Evolutionary conservation across 2,888 invertebrate genomes (phyloP).

Genomic region (Nematopogon swammerdamellus): DNA sequence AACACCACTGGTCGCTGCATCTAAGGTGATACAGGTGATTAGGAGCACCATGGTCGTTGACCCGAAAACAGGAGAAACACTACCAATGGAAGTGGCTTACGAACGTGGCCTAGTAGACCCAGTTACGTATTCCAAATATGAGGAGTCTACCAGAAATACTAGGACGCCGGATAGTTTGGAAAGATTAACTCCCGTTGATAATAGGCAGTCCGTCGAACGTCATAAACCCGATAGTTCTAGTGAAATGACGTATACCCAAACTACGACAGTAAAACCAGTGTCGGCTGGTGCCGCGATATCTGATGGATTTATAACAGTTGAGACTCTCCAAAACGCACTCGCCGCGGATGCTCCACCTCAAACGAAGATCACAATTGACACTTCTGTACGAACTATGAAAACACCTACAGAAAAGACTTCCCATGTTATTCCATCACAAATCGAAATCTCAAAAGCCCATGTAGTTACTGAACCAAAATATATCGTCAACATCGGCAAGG

Average conservation of each 20-base stretch:
- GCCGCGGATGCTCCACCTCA: constrained; percentile 30
- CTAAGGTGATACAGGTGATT: constrained; percentile 65
- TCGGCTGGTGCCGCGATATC: constrained; percentile 59
- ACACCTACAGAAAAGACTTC: not conserved
- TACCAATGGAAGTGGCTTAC: constrained; percentile 79
- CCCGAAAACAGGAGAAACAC: constrained; percentile 75
- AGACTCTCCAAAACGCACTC: constrained; percentile 45
- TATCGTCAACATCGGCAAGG: constrained; percentile 60
- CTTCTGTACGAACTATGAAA: constrained; percentile 16
- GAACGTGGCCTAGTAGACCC: constrained; percentile 69
- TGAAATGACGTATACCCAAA: constrained; percentile 21
- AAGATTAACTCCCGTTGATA: constrained; percentile 12
- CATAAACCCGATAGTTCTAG: constrained; percentile 15
- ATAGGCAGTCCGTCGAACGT: constrained; percentile 9
- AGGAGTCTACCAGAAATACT: constrained; percentile 38
- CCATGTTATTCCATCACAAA: constrained; percentile 38
- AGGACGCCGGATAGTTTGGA: constrained; percentile 28
- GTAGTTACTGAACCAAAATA: constrained; percentile 65
- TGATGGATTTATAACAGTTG: constrained; percentile 51
- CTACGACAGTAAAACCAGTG: constrained; percentile 45
- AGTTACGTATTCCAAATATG: constrained; percentile 48
- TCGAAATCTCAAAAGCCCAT: constrained; percentile 55
- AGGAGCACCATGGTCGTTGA: constrained; percentile 66
- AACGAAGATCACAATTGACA: constrained; percentile 15
- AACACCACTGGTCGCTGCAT: constrained; percentile 69